Percentiles rank a stretch among this genome's conserved stretches.
phyloP scores from a whole-genome alignment of 2,888 invertebrate genomes.

The Cabera pusaria region DNA sequence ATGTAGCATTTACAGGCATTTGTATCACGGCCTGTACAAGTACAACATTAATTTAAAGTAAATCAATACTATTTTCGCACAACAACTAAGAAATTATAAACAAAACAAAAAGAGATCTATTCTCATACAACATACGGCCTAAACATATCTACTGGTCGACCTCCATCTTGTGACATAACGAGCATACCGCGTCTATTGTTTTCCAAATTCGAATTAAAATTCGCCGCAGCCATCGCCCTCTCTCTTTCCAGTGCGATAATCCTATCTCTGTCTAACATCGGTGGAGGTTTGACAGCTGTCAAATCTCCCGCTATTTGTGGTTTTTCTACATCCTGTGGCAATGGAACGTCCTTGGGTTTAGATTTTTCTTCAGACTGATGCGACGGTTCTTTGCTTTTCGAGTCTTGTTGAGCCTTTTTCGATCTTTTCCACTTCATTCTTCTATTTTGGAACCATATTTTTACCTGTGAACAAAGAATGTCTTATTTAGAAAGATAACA shows the following conservation, averaged over 20 bases:
- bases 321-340: conserved; percentile 40
- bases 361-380: conserved; percentile 64
- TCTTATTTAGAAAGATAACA: too few species aligned
- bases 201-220: conserved; percentile 80
- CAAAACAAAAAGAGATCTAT: conserved; percentile 56
- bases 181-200: conserved; percentile 72
- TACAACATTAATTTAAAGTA: too few species aligned
- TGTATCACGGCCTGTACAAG: too few species aligned
- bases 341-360: conserved; percentile 50
- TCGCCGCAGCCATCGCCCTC: conserved; percentile 76
- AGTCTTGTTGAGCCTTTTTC: conserved; percentile 96
- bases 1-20: too few species aligned
- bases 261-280: conserved; percentile 75
- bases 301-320: conserved; percentile 65
- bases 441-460: conserved; percentile 99
- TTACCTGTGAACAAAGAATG: conserved; percentile 86
- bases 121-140: conserved; percentile 82
- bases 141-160: conserved; percentile 74
- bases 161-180: conserved; percentile 74
- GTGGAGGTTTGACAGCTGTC: conserved; percentile 75
- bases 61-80: too few species aligned
- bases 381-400: conserved; percentile 82
- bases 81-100: conserved; percentile 31
- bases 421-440: conserved; percentile 99
- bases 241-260: conserved; percentile 75